Conservation (phyloP, 2,797 vertebrate species). For the Melanotaenia boesemani region DNA sequence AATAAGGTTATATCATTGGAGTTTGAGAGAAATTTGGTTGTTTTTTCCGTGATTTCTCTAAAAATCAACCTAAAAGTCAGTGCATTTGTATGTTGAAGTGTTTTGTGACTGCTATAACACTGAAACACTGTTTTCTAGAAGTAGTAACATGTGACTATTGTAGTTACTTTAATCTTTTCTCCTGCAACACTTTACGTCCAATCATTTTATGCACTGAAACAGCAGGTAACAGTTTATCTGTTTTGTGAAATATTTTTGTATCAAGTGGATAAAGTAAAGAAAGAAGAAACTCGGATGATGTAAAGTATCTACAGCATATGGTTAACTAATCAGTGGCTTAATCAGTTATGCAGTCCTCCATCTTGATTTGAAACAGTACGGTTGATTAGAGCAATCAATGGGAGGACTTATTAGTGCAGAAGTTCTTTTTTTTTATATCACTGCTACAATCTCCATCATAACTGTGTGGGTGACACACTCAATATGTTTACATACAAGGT, state of each 20-base stretch:
- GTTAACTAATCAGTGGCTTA: conserved; percentile 2
- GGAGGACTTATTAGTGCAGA: background rate
- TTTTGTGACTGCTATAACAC: background rate
- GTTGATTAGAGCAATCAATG: background rate
- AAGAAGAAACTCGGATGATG: background rate
- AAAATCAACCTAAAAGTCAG: background rate
- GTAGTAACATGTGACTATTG: background rate
- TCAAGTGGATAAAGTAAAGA: background rate
- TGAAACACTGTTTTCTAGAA: background rate
- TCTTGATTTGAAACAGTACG: background rate
- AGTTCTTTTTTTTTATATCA: background rate
- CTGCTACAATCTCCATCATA: too few species aligned
- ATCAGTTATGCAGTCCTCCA: background rate
- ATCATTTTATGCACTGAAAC: background rate
- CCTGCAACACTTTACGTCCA: background rate
- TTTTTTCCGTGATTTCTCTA: background rate
- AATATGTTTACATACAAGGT: too few species aligned
- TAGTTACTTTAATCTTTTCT: background rate
- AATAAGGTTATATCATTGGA: too few species aligned
- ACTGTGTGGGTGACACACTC: too few species aligned
- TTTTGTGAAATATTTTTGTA: background rate
- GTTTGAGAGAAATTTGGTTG: background rate
- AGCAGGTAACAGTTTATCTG: background rate
- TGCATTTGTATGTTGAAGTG: background rate
- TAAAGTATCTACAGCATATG: background rate